These are phyloP conservation scores for Nycticorax nycticorax DNA, from an alignment of 2,113 vertebrate genomes.

Conservation along the genomic window DNA sequence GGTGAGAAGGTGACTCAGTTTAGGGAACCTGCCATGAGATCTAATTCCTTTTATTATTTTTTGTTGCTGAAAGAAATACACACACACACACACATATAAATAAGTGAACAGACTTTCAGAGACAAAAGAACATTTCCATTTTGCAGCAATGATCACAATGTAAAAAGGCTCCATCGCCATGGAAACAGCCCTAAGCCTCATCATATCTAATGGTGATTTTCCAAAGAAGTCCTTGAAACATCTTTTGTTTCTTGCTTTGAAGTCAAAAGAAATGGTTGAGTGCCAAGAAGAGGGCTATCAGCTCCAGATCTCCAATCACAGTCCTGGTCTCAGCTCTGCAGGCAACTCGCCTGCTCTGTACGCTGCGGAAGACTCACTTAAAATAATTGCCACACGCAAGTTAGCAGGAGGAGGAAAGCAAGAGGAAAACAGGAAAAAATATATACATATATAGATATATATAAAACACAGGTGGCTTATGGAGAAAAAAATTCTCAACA, in stretches of 20 bases:
- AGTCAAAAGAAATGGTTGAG: conserved; percentile 54
- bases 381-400: not conserved
- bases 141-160: conserved; percentile 69
- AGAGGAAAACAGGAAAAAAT: conserved; percentile 5
- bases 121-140: conserved; percentile 76
- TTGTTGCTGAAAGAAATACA: conserved; percentile 4
- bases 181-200: conserved; percentile 72
- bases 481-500: not conserved
- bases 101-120: conserved; percentile 55
- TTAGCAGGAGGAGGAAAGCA: not conserved
- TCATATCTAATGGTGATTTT: conserved; percentile 71
- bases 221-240: conserved; percentile 73
- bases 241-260: conserved; percentile 74
- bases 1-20: conserved; percentile 16
- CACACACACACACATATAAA: conserved; percentile 30
- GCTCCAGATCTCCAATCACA: conserved; percentile 30
- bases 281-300: conserved; percentile 32
- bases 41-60: conserved; percentile 44
- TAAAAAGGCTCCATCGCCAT: conserved; percentile 72
- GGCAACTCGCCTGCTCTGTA: not conserved
- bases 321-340: not conserved
- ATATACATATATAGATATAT: not conserved
- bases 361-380: not conserved
- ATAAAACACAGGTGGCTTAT: not conserved
- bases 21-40: conserved; percentile 38